Base-by-base conservation (phyloP, 2,797 vertebrate genomes). In the Sebastes iracundus region DNA sequence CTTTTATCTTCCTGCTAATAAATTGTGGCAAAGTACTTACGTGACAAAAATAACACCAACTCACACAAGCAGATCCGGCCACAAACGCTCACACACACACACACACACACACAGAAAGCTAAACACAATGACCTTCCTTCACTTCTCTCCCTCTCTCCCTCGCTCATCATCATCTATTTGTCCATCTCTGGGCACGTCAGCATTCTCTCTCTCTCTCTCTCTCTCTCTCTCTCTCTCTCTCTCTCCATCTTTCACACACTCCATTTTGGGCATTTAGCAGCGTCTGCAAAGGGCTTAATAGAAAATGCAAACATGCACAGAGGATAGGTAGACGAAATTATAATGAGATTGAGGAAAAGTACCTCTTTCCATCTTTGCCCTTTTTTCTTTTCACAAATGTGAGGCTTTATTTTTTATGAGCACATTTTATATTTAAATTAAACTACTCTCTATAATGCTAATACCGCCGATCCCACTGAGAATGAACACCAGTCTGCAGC, bases 81-180 rank as follows among this genome's bases (percentile, higher is more conserved):
- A 20, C n/a, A 46, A 3, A 38, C 13, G 13, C 56, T 8, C 56
- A 46, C 58, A 52, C 61, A 55, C 14, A 46, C 52, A 52, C 20
- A 42, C 28, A 53, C 9, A 58, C 12, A 38, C 23, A 38, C 32
- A 32, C 11, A 8, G 16, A 81, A 46, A 53, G 23, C 6, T 58
- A 12, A 69, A 78, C 64, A 66, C 35, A 52, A 32, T 75, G 74
- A 68, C 67, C 77, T 61, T 22, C 28, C 27, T 42, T 42, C 49
- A 10, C 55, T 46, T 58, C 56, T 49, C 30, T 20, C 42, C 11
- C 38, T 16, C n/a, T 23, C 58, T 72, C 62, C 52, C 65, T 62
- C 49, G 27, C 82, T 85, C 66, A 58, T 84, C 80, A 27, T 75
- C 60, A 75, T 85, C 80, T 65, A 53, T 84, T 80, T 80, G 42